Conservation (phyloP, 2,888 invertebrate species). For the Drosophila dives region DNA sequence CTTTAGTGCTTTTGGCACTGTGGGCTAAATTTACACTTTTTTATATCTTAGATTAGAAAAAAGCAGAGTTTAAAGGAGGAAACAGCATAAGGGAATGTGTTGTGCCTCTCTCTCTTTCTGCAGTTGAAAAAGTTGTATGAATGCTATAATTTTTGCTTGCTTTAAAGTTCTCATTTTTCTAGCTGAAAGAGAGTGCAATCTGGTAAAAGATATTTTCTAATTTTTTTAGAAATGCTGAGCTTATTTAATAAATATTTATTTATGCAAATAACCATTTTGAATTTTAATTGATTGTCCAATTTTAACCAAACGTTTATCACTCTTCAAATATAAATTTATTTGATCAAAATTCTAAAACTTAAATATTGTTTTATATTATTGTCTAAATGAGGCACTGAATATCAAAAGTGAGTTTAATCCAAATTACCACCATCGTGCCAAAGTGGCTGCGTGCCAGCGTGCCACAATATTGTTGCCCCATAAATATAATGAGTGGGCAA, state of each 20-base stretch:
- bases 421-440: not conserved
- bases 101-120: not conserved
- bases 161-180: not conserved
- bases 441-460: not conserved
- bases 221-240: not conserved
- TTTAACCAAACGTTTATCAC: not conserved
- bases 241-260: not conserved
- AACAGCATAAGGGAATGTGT: not conserved
- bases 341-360: not conserved
- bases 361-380: not conserved
- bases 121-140: too few relatives aligned
- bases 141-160: not conserved
- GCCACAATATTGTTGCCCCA: slow-evolving; percentile 4
- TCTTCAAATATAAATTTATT: not conserved
- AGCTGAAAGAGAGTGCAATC: not conserved
- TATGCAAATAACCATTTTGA: not conserved
- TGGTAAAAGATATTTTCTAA: not conserved
- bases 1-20: slow-evolving; percentile 1
- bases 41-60: slow-evolving; percentile 4
- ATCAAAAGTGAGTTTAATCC: not conserved
- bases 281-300: not conserved
- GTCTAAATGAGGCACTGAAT: not conserved
- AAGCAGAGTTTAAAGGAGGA: not conserved
- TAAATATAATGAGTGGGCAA: slow-evolving; percentile 47
- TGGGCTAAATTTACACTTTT: slow-evolving; percentile 12